These are phyloP conservation scores for Malurus leucopterus DNA, from an alignment of 2,797 vertebrate genomes.

Conservation along the genomic window DNA sequence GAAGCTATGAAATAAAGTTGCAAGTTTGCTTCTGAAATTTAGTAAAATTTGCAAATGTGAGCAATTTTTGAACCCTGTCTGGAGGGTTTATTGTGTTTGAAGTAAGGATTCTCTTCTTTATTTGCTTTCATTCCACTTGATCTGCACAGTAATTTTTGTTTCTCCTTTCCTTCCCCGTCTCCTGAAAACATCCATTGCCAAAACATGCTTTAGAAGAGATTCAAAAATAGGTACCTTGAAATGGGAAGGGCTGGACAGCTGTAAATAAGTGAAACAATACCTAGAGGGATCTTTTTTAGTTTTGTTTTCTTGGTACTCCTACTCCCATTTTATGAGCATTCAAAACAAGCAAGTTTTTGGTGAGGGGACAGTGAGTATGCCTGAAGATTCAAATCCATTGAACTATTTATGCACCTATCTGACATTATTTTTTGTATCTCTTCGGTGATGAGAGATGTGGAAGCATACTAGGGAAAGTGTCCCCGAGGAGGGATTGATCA, in stretches of 20 bases:
- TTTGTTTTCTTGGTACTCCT: background rate
- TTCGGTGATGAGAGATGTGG: background rate
- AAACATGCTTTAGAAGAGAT: background rate
- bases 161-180: background rate
- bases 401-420: background rate
- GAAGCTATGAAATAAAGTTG: background rate
- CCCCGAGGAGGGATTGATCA: background rate
- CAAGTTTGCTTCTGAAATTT: background rate
- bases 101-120: background rate
- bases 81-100: background rate
- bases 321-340: rapidly evolving
- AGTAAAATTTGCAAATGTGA: background rate
- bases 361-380: background rate
- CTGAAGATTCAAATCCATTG: background rate
- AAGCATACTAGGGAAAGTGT: background rate
- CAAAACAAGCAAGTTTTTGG: background rate
- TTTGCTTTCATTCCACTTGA: constrained; percentile 4
- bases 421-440: background rate
- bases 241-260: background rate
- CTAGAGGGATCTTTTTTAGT: background rate
- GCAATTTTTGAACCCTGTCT: background rate
- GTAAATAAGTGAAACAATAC: background rate
- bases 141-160: background rate
- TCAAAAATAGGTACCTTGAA: background rate
- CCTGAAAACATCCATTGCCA: background rate